Evolutionary conservation across 2,888 invertebrate genomes (phyloP).

Genomic region (Euproctis similis): DNA sequence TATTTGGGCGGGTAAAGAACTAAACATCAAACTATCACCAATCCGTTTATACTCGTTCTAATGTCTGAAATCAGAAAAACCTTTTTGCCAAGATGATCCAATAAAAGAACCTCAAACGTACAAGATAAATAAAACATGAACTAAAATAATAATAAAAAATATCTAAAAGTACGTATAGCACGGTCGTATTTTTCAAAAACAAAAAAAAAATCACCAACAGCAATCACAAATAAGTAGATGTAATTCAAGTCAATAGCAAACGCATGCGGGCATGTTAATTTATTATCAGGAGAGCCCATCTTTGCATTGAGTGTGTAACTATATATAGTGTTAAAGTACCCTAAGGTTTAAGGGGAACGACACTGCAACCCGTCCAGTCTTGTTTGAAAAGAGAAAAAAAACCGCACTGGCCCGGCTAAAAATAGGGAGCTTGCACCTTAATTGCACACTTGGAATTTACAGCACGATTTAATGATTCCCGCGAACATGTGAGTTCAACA

Average conservation of each 20-base stretch:
- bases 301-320: slow-evolving; percentile 16
- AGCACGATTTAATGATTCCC: slow-evolving; percentile 54
- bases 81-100: too few species aligned
- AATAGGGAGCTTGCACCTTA: slow-evolving; percentile 59
- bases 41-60: too few species aligned
- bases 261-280: slow-evolving; percentile 28
- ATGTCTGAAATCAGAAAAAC: too few species aligned
- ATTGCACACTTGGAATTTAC: slow-evolving; percentile 65
- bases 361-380: slow-evolving; percentile 36
- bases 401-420: slow-evolving; percentile 51
- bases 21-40: too few species aligned
- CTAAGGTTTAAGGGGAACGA: slow-evolving; percentile 39
- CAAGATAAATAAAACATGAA: too few species aligned
- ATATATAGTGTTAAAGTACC: slow-evolving; percentile 21
- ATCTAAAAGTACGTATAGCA: too few species aligned
- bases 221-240: slow-evolving; percentile 21
- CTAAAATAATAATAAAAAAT: too few species aligned
- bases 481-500: slow-evolving; percentile 17
- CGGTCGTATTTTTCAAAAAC: too few species aligned
- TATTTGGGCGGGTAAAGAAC: too few species aligned
- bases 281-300: slow-evolving; percentile 33
- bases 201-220: too few species aligned
- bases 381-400: slow-evolving; percentile 41
- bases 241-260: slow-evolving; percentile 29
- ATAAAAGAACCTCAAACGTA: too few species aligned